A percentile compares a stretch with the other conserved stretches of the same genome.
These are phyloP conservation scores for Sebastes taczanowskii DNA, from an alignment of 2,797 vertebrate genomes.

Conservation along the genomic window DNA sequence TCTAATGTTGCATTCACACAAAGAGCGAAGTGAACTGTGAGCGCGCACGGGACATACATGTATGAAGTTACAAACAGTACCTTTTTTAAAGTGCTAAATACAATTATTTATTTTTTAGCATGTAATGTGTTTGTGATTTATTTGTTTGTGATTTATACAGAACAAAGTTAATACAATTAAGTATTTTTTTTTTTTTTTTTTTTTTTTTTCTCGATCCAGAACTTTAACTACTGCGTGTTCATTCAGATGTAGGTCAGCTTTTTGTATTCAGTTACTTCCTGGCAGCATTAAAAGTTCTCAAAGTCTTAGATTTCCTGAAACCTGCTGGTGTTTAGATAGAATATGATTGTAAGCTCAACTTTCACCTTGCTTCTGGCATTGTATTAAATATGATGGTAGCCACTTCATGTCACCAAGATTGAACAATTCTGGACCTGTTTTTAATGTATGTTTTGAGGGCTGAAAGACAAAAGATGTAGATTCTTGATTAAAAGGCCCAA, in stretches of 20 bases:
- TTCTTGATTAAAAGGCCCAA: not conserved
- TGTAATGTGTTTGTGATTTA: not conserved
- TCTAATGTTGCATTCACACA: too few species aligned
- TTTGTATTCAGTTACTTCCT: not conserved
- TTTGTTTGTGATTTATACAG: not conserved
- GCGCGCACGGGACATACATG: too few species aligned
- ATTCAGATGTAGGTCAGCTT: not conserved
- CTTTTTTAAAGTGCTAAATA: not conserved
- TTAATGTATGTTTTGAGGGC: not conserved
- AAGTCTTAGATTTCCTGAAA: not conserved
- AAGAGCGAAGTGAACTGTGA: not conserved
- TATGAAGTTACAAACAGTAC: too few species aligned
- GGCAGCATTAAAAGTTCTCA: not conserved
- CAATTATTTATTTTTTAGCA: too few species aligned
- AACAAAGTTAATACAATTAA: not conserved
- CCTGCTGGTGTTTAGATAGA: not conserved
- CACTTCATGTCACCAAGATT: not conserved
- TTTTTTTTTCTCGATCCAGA: not conserved
- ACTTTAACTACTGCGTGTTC: not conserved
- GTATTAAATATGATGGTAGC: not conserved
- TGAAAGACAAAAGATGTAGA: not conserved
- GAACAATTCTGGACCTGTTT: not conserved
- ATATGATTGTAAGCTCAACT: not conserved
- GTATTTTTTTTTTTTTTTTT: not conserved
- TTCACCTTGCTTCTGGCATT: not conserved